Percentiles rank a stretch among this genome's conserved stretches.
Conservation (phyloP, 2,888 invertebrate genomes). For the Limenitis camilla region DNA sequence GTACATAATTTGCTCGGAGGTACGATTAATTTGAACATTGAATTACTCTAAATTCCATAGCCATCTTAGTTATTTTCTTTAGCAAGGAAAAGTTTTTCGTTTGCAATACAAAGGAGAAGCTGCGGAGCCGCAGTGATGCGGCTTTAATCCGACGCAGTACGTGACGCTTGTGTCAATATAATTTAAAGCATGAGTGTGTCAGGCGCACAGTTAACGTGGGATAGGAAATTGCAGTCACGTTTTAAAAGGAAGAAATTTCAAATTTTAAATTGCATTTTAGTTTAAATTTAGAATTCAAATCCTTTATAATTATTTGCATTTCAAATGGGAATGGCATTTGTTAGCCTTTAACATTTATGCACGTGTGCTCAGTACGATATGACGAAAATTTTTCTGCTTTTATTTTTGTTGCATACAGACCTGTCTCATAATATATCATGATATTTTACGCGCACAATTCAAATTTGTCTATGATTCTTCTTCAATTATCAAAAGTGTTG, state of each 20-base stretch:
- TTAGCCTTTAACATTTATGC: constrained; percentile 19
- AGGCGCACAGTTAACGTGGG: constrained; percentile 20
- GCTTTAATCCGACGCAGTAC: constrained; percentile 44
- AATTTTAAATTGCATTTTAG: constrained; percentile 19
- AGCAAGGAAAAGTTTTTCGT: constrained; percentile 18
- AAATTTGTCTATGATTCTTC: too few relatives aligned
- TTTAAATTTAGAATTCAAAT: constrained; percentile 16
- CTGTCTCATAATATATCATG: too few relatives aligned
- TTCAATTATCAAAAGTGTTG: too few relatives aligned
- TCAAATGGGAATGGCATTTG: constrained; percentile 13
- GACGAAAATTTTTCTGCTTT: too few relatives aligned
- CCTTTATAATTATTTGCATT: constrained; percentile 12
- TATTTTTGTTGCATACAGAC: too few relatives aligned
- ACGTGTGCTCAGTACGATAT: too few relatives aligned
- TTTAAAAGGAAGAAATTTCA: constrained; percentile 19
- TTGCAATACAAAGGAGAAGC: constrained; percentile 19
- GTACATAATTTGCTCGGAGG: too few relatives aligned
- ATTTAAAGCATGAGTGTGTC: constrained; percentile 26
- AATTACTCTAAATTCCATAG: not conserved
- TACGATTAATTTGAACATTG: not conserved
- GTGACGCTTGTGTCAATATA: constrained; percentile 44
- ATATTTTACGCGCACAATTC: too few relatives aligned
- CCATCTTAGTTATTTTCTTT: constrained; percentile 14
- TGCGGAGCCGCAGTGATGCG: constrained; percentile 18
- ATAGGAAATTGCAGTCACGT: constrained; percentile 22